Conservation (phyloP, 2,797 vertebrate species). For the Mastacembelus armatus region DNA sequence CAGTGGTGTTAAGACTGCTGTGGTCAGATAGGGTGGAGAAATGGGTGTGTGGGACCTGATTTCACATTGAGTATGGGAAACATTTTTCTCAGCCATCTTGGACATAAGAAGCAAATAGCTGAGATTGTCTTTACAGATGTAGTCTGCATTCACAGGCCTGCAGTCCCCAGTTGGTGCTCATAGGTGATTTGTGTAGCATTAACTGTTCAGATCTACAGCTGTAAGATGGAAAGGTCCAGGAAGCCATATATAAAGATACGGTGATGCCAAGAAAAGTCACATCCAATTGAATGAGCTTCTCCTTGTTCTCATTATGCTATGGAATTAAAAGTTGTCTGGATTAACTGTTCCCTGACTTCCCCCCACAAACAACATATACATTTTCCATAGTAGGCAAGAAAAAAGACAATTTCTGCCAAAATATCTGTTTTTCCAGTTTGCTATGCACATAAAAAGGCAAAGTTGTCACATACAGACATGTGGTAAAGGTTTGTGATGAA, state of each 20-base stretch:
- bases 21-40: constrained; percentile 55
- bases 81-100: constrained; percentile 14
- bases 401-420: no score
- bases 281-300: not conserved
- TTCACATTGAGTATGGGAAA: constrained; percentile 36
- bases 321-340: no score
- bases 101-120: constrained; percentile 19
- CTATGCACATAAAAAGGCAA: no score
- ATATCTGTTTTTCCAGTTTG: no score
- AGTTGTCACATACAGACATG: no score
- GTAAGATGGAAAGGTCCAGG: not conserved
- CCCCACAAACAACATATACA: no score
- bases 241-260: not conserved
- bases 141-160: not conserved
- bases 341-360: no score
- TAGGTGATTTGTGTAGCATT: not conserved
- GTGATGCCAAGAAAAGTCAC: not conserved
- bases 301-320: no score
- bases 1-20: constrained; percentile 55
- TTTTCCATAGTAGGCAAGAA: no score
- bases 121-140: constrained; percentile 33
- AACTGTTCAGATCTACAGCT: not conserved
- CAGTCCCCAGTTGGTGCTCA: not conserved
- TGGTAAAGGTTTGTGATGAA: not conserved
- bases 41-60: constrained; percentile 24